A percentile compares a stretch with the other conserved stretches of the same genome.
Evolutionary conservation across 2,797 vertebrate species (phyloP).

Genomic region (Gymnocypris eckloni): DNA sequence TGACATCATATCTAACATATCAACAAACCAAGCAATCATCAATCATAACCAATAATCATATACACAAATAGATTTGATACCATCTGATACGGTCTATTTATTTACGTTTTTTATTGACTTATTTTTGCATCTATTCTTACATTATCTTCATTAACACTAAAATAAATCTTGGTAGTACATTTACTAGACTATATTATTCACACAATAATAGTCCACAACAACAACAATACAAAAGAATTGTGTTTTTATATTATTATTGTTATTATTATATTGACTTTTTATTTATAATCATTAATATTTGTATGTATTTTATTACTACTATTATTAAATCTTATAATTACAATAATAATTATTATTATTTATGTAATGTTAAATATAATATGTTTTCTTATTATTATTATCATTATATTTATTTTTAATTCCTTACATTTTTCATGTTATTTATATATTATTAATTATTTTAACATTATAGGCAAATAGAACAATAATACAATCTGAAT

Average conservation of each 20-base stretch:
- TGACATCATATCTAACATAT: constrained; percentile 12
- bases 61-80: not conserved
- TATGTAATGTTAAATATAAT: not conserved
- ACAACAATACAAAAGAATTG: not conserved
- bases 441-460: not conserved
- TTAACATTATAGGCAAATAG: not conserved
- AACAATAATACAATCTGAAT: no score
- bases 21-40: not conserved
- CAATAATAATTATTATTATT: not conserved
- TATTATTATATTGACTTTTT: not conserved
- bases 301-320: not conserved
- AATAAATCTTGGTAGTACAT: not conserved
- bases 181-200: not conserved
- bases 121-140: not conserved
- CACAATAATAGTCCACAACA: not conserved
- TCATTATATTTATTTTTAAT: not conserved
- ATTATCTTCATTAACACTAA: not conserved
- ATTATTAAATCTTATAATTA: not conserved
- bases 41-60: not conserved
- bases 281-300: not conserved
- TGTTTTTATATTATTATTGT: not conserved
- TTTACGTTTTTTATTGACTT: not conserved
- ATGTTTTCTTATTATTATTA: not conserved
- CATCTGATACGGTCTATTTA: not conserved
- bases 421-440: not conserved